phyloP scores from a whole-genome alignment of 2,888 invertebrate genomes.

The Boloria selene region DNA sequence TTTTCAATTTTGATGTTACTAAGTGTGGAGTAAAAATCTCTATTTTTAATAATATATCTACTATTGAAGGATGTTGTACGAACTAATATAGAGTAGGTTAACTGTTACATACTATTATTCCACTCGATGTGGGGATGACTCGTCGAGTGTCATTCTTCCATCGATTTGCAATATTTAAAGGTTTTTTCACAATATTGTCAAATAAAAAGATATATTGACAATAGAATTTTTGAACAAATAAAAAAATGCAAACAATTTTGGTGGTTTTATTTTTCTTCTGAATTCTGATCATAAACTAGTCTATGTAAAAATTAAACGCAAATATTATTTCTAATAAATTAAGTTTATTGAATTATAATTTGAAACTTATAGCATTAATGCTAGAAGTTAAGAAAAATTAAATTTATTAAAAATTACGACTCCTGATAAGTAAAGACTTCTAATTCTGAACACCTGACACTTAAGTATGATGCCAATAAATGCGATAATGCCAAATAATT shows the following conservation, averaged over 20 bases:
- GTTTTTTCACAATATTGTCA: conserved; percentile 67
- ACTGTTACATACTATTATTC: conserved; percentile 57
- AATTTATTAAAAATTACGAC: too few relatives aligned
- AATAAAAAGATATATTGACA: conserved; percentile 57
- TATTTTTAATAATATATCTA: conserved; percentile 52
- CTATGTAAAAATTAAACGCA: too few relatives aligned
- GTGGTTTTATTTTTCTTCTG: conserved; percentile 47
- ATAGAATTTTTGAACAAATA: conserved; percentile 69
- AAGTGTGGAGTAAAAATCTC: conserved; percentile 53
- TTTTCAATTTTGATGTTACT: conserved; percentile 50
- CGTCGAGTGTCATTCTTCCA: conserved; percentile 44
- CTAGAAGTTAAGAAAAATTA: too few relatives aligned
- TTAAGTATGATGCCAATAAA: too few relatives aligned
- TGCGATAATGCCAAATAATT: too few relatives aligned
- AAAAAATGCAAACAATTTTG: conserved; percentile 62
- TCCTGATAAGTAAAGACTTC: too few relatives aligned
- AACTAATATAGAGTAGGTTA: conserved; percentile 51
- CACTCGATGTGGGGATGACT: conserved; percentile 46
- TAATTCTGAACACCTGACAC: too few relatives aligned
- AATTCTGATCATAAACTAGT: not conserved
- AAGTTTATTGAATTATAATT: too few relatives aligned
- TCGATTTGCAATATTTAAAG: conserved; percentile 55
- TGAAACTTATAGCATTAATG: too few relatives aligned
- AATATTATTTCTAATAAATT: too few relatives aligned
- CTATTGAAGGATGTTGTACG: conserved; percentile 47